Conservation (phyloP, 1,140 invertebrate species). For the Lutraria rhynchaena region DNA sequence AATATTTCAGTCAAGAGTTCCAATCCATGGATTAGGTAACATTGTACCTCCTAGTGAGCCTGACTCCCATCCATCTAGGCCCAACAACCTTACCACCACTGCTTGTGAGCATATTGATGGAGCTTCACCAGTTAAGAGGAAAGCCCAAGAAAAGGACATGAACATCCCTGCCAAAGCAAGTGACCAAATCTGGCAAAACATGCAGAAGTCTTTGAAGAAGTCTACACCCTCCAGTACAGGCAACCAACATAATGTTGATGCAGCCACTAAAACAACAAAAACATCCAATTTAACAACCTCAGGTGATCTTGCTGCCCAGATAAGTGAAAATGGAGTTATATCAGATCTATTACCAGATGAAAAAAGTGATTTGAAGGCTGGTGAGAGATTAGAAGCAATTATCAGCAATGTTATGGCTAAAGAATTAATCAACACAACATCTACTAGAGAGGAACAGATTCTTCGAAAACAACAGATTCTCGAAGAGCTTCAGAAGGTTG, state of each 20-base stretch:
- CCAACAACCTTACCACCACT: slow-evolving; percentile 58
- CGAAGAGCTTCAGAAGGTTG: slow-evolving; percentile 90
- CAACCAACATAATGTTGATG: slow-evolving; percentile 62
- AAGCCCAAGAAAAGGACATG: slow-evolving; percentile 66
- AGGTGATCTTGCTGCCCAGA: slow-evolving; percentile 37
- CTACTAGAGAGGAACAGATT: slow-evolving; percentile 86
- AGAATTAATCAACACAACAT: slow-evolving; percentile 78
- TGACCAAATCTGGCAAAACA: slow-evolving; percentile 68
- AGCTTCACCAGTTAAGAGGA: slow-evolving; percentile 52
- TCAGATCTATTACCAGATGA: slow-evolving; percentile 57
- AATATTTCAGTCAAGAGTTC: slow-evolving; percentile 77
- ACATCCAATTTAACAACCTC: slow-evolving; percentile 49
- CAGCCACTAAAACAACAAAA: slow-evolving; percentile 50
- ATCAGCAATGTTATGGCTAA: slow-evolving; percentile 82
- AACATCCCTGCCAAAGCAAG: slow-evolving; percentile 64
- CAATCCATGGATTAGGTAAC: slow-evolving; percentile 78
- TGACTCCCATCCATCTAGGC: slow-evolving; percentile 67
- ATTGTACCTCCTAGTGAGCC: slow-evolving; percentile 81
- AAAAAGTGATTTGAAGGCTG: slow-evolving; percentile 76
- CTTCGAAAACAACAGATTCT: slow-evolving; percentile 90
- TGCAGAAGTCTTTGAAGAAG: slow-evolving; percentile 69
- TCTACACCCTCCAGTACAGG: slow-evolving; percentile 58
- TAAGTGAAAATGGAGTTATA: slow-evolving; percentile 49
- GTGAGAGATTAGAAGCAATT: slow-evolving; percentile 80
- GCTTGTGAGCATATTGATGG: slow-evolving; percentile 52